Percentiles rank a stretch among this genome's conserved stretches.
These are phyloP conservation scores for Philotrypesis tridentata DNA, from an alignment of 1,140 invertebrate genomes.

Conservation along the genomic window DNA sequence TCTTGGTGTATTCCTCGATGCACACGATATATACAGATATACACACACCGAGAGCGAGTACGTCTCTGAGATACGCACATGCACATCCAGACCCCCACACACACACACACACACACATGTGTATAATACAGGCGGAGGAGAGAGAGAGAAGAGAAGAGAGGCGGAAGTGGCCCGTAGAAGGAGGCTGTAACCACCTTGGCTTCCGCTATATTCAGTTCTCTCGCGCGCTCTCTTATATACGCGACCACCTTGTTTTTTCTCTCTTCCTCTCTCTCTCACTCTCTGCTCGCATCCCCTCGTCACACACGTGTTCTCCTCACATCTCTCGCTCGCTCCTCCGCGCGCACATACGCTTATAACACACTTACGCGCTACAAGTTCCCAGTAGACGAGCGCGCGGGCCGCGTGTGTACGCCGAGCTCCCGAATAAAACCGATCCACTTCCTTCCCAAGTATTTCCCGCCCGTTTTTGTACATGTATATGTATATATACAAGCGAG, in stretches of 20 bases:
- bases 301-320: conserved; percentile 34
- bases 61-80: neutral
- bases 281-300: conserved; percentile 45
- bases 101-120: too few relatives aligned
- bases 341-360: neutral
- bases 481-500: too few relatives aligned
- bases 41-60: neutral
- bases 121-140: too few relatives aligned
- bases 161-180: conserved; percentile 69
- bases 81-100: too few relatives aligned
- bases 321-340: neutral
- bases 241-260: conserved; percentile 64
- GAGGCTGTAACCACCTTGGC: conserved; percentile 74
- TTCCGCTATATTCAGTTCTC: conserved; percentile 71
- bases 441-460: conserved; percentile 39
- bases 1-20: neutral
- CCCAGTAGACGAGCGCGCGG: conserved; percentile 14
- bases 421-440: conserved; percentile 16
- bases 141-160: conserved; percentile 48
- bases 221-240: conserved; percentile 22
- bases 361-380: neutral
- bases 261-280: conserved; percentile 71
- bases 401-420: too few relatives aligned
- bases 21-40: neutral
- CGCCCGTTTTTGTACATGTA: conserved; percentile 37